A percentile compares a stretch with the other conserved stretches of the same genome.
Conservation (phyloP, 2,113 vertebrate species). For the Micromys minutus region DNA sequence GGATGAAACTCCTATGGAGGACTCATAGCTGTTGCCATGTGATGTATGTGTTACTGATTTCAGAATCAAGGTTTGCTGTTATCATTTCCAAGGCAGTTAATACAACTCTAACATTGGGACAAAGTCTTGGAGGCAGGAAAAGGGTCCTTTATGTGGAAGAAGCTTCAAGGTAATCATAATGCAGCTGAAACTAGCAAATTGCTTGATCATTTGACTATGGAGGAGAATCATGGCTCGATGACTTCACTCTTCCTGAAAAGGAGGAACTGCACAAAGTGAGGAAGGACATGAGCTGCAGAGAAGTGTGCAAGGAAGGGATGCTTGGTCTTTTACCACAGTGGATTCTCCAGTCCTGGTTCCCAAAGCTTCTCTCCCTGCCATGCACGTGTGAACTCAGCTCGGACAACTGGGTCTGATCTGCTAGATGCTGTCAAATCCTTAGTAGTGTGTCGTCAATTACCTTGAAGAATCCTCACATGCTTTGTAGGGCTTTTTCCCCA, state of each 20-base stretch:
- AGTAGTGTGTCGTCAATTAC: too few relatives aligned
- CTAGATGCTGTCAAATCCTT: too few relatives aligned
- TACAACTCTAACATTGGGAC: background rate
- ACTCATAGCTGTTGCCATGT: background rate
- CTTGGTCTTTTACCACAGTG: too few relatives aligned
- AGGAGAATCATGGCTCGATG: background rate
- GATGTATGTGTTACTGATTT: background rate
- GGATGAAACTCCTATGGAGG: background rate
- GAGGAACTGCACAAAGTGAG: background rate
- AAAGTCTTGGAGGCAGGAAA: background rate
- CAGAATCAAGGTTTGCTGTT: background rate
- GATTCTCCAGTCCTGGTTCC: too few relatives aligned
- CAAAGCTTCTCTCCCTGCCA: too few relatives aligned
- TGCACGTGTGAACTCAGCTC: too few relatives aligned
- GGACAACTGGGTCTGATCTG: too few relatives aligned
- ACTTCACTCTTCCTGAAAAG: background rate
- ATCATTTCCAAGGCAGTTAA: background rate
- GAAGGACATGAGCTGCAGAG: background rate
- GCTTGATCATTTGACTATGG: background rate
- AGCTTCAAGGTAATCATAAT: background rate
- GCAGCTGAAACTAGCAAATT: background rate
- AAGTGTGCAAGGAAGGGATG: too few relatives aligned
- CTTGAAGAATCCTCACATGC: too few relatives aligned
- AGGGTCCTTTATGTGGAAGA: background rate
- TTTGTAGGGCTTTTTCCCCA: too few relatives aligned